Conservation (phyloP, 1,140 invertebrate species). For the Sycophila sp. region DNA sequence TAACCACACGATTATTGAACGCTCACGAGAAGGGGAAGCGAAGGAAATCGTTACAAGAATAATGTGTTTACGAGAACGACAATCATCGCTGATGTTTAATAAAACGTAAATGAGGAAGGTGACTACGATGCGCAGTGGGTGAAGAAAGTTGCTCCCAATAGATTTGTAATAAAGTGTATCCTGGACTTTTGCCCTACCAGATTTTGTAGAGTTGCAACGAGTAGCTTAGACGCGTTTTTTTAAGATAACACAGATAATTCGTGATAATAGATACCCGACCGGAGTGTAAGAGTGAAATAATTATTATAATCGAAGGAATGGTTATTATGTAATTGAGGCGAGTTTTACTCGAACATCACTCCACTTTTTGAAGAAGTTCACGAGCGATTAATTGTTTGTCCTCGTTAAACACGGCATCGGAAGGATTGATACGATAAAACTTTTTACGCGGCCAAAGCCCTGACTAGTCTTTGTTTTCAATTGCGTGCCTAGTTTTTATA, state of each 20-base stretch:
- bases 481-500: conserved; percentile 53
- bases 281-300: not conserved
- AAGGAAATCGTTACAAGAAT: conserved; percentile 41
- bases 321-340: not conserved
- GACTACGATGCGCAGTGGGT: conserved; percentile 22
- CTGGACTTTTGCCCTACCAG: conserved; percentile 24
- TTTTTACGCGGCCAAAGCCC: conserved; percentile 7
- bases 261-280: conserved; percentile 3
- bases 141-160: conserved; percentile 60
- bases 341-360: not conserved
- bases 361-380: conserved; percentile 12
- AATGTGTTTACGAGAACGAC: conserved; percentile 55
- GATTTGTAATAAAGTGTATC: conserved; percentile 50
- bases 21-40: conserved; percentile 21
- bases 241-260: not conserved
- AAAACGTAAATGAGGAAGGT: conserved; percentile 1
- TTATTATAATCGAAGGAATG: not conserved
- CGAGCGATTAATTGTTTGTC: conserved; percentile 24
- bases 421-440: not conserved
- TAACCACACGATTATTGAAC: conserved; percentile 26
- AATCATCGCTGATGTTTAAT: conserved; percentile 52
- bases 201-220: conserved; percentile 39
- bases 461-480: conserved; percentile 15
- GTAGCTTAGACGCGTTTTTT: conserved; percentile 26
- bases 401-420: conserved; percentile 22